Percentiles rank a stretch among this genome's conserved stretches.
Conservation (phyloP, 2,888 invertebrate species). For the Sicus ferrugineus region DNA sequence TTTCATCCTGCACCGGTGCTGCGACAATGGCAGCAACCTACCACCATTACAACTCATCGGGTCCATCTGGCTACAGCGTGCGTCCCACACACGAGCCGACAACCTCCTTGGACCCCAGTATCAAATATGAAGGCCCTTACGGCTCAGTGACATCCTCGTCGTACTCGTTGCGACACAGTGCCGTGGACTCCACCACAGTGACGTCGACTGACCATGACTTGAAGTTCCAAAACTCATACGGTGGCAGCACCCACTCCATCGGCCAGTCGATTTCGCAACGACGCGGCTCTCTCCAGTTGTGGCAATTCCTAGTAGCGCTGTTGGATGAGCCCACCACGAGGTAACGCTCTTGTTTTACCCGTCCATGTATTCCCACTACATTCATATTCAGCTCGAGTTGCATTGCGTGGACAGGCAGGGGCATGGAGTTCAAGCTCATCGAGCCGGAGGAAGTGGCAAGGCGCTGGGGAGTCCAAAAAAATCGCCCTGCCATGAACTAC, state of each 20-base stretch:
- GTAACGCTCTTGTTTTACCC: constrained; percentile 44
- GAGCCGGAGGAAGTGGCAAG: constrained; percentile 97
- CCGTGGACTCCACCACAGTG: constrained; percentile 59
- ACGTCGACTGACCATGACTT: constrained; percentile 61
- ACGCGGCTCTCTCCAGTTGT: constrained; percentile 88
- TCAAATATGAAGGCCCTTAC: constrained; percentile 62
- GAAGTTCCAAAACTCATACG: constrained; percentile 59
- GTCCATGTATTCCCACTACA: not conserved
- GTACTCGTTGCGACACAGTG: constrained; percentile 56
- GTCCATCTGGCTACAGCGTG: constrained; percentile 43
- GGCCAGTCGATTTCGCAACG: constrained; percentile 67
- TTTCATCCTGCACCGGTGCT: constrained; percentile 27
- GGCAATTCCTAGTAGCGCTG: constrained; percentile 92
- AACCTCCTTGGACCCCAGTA: constrained; percentile 50
- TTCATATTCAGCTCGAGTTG: constrained; percentile 72
- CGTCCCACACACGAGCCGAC: constrained; percentile 50
- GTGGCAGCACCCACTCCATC: constrained; percentile 54
- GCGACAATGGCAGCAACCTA: constrained; percentile 31
- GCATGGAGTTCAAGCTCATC: constrained; percentile 94
- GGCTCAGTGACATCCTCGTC: constrained; percentile 60
- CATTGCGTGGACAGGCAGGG: constrained; percentile 94
- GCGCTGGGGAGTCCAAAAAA: constrained; percentile 95
- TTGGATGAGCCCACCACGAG: constrained; percentile 72
- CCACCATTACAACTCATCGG: constrained; percentile 46
- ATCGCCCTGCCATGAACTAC: constrained; percentile 97